These are phyloP conservation scores for Embiotoca jacksoni DNA, from an alignment of 2,113 vertebrate genomes.

Conservation along the genomic window DNA sequence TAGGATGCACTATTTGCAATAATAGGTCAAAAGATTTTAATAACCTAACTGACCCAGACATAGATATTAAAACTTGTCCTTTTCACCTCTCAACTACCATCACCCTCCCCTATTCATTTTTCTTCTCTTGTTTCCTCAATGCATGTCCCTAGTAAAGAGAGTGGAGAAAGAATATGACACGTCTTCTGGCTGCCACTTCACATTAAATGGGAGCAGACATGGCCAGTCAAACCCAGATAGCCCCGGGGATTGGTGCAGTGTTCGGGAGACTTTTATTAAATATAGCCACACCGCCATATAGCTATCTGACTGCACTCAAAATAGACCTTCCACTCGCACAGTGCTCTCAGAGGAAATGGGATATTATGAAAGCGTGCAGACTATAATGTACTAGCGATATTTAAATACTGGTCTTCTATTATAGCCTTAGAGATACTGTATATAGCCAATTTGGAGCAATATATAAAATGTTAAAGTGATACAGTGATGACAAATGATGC, in stretches of 20 bases:
- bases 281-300: conserved; percentile 74
- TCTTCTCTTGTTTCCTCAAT: conserved; percentile 23
- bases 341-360: conserved; percentile 70
- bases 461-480: conserved; percentile 11
- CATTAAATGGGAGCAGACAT: conserved; percentile 77
- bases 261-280: conserved; percentile 79
- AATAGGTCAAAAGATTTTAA: conserved; percentile 6
- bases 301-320: conserved; percentile 77
- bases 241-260: conserved; percentile 72
- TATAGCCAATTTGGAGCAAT: conserved; percentile 35
- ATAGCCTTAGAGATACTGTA: conserved; percentile 32
- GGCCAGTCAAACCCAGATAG: conserved; percentile 74
- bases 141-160: conserved; percentile 42
- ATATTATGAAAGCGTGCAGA: conserved; percentile 63
- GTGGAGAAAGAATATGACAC: conserved; percentile 58
- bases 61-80: conserved; percentile 27
- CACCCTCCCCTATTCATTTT: conserved; percentile 6
- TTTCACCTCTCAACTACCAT: conserved; percentile 26
- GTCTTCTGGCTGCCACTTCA: conserved; percentile 74
- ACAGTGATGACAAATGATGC: conserved; percentile 24
- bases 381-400: conserved; percentile 51
- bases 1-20: conserved; percentile 4
- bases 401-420: conserved; percentile 57
- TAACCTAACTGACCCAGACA: conserved; percentile 6
- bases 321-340: conserved; percentile 69